Percentiles rank a stretch among this genome's conserved stretches.
Evolutionary conservation across 2,797 vertebrate genomes (phyloP).

Genomic region (Cryptoblepharus egeriae): DNA sequence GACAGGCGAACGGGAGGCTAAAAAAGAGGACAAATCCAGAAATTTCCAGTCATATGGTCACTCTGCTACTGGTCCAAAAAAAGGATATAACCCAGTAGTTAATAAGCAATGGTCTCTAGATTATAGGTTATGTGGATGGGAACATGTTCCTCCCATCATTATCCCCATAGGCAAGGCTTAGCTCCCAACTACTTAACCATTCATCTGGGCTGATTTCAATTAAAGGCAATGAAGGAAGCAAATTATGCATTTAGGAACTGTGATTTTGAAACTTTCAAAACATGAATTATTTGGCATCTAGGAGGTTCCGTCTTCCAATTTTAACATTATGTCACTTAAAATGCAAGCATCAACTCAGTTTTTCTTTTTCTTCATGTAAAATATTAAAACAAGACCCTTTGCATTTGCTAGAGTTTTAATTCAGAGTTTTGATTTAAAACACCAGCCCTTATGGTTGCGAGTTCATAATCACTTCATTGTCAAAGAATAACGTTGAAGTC

Average conservation of each 20-base stretch:
- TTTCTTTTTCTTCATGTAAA: constrained; percentile 25
- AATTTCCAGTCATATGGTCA: no score
- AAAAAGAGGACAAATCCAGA: no score
- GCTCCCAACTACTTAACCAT: constrained; percentile 2
- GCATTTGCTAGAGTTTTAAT: background rate
- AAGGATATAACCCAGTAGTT: background rate
- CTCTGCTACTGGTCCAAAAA: no score
- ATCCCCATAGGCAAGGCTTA: background rate
- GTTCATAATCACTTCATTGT: background rate
- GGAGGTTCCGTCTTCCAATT: background rate
- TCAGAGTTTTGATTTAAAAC: background rate
- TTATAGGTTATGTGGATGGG: background rate
- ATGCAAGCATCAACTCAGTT: background rate
- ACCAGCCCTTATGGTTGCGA: background rate
- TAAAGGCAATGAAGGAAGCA: constrained; percentile 22
- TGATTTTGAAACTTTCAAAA: background rate
- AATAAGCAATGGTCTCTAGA: background rate
- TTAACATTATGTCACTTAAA: constrained; percentile 19
- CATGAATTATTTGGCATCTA: background rate
- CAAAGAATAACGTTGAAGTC: background rate
- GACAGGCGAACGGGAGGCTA: no score
- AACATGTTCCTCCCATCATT: background rate
- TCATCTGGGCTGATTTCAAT: constrained; percentile 1
- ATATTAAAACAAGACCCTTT: background rate
- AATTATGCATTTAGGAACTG: background rate